Percentiles rank a stretch among this genome's conserved stretches.
These are phyloP conservation scores for Hyposmocoma kahamanoa DNA, from an alignment of 1,140 invertebrate genomes.

Conservation along the genomic window DNA sequence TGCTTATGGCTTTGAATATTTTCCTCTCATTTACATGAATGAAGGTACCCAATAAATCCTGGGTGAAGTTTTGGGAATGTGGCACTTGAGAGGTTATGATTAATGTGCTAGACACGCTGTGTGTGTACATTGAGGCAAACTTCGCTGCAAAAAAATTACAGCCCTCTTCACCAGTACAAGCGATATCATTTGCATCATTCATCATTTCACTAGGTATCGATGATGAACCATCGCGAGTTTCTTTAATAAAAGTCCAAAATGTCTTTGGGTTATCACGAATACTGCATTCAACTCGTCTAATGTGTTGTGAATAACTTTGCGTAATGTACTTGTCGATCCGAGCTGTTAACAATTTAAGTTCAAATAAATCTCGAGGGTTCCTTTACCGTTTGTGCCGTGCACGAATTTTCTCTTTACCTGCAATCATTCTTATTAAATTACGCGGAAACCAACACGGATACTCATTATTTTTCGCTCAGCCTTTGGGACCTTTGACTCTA, in stretches of 20 bases:
- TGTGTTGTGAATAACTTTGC: not conserved
- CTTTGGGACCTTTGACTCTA: too few relatives aligned
- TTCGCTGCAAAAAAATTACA: not conserved
- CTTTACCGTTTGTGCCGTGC: not conserved
- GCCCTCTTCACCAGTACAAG: not conserved
- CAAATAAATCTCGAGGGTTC: conserved; percentile 3
- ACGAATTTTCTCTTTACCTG: not conserved
- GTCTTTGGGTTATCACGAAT: not conserved
- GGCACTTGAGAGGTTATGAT: not conserved
- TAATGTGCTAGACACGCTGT: not conserved
- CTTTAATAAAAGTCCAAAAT: conserved; percentile 6
- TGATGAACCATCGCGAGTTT: not conserved
- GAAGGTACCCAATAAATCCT: not conserved
- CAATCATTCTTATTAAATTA: not conserved
- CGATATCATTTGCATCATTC: not conserved
- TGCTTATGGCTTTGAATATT: not conserved
- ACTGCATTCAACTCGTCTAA: not conserved
- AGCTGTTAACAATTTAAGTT: not conserved
- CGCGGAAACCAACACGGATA: conserved; percentile 1
- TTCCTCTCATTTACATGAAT: not conserved
- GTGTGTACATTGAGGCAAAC: not conserved
- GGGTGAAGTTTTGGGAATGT: not conserved
- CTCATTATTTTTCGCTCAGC: not conserved
- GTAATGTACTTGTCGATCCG: not conserved
- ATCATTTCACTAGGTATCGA: not conserved